Conservation (phyloP, 1,140 invertebrate species). For the Aphis gossypii region DNA sequence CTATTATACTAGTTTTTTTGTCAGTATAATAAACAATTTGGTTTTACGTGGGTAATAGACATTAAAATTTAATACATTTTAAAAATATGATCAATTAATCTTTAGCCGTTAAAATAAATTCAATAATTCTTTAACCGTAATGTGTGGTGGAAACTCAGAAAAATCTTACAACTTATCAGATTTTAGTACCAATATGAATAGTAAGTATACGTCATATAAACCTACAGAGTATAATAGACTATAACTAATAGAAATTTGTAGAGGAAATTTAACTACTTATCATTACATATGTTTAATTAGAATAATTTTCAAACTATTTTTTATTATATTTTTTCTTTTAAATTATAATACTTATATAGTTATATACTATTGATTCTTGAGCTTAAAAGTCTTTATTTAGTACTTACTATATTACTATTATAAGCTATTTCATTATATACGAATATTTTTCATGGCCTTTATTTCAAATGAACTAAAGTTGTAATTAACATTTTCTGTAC, state of each 20-base stretch:
- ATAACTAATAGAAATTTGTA: neutral
- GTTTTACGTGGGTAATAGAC: no score
- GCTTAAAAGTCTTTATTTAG: neutral
- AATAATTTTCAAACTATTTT: neutral
- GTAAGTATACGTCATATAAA: neutral
- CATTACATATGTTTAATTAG: neutral
- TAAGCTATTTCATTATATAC: neutral
- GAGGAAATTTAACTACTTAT: neutral
- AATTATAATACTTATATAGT: neutral
- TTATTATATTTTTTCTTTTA: neutral
- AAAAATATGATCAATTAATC: no score
- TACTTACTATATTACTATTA: neutral
- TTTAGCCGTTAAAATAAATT: no score
- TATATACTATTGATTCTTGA: neutral
- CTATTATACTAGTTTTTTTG: no score
- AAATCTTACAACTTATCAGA: neutral
- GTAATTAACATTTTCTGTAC: neutral
- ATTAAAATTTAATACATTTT: no score
- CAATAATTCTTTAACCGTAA: neutral
- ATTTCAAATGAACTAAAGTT: neutral
- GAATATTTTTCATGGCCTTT: neutral
- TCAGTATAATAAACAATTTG: no score
- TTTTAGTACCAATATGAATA: neutral
- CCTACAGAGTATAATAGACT: neutral
- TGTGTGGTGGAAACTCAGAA: neutral